Conservation (phyloP, 2,888 invertebrate species). For the Chloromyia formosa region DNA sequence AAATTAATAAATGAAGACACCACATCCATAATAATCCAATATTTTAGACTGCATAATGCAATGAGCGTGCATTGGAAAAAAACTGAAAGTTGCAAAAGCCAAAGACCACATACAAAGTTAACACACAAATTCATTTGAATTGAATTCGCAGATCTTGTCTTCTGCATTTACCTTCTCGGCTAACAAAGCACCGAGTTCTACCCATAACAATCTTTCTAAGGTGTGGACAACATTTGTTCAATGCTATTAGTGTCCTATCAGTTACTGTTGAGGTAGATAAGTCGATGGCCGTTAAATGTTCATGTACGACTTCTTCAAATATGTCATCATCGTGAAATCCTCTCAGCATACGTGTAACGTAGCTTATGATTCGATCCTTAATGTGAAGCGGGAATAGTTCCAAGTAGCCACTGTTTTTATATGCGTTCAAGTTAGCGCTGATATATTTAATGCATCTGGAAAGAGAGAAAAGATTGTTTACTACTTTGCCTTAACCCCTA, state of each 20-base stretch:
- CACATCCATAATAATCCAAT: too few species aligned
- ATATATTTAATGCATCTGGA: slow-evolving; percentile 44
- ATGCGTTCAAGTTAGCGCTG: slow-evolving; percentile 31
- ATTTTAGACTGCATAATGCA: too few species aligned
- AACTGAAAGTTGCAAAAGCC: too few species aligned
- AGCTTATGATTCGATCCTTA: slow-evolving; percentile 40
- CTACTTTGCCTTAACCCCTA: too few species aligned
- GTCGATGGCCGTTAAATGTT: slow-evolving; percentile 38
- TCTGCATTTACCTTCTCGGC: slow-evolving; percentile 28
- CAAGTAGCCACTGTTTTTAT: slow-evolving; percentile 38
- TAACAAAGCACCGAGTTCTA: slow-evolving; percentile 33
- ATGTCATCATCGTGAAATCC: slow-evolving; percentile 45
- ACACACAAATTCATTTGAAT: too few species aligned
- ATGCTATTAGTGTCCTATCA: slow-evolving; percentile 31
- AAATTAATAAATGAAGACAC: too few species aligned
- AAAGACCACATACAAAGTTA: too few species aligned
- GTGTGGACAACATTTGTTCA: slow-evolving; percentile 19
- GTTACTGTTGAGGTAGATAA: slow-evolving; percentile 44
- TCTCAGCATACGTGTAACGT: slow-evolving; percentile 29
- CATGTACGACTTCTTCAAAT: slow-evolving; percentile 35
- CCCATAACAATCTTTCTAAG: slow-evolving; percentile 37
- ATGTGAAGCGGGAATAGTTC: slow-evolving; percentile 42
- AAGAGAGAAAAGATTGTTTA: not conserved
- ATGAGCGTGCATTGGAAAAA: too few species aligned
- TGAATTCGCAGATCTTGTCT: too few species aligned